A percentile compares a stretch with the other conserved stretches of the same genome.
Conservation (phyloP, 2,888 invertebrate species). For the Coecobrya sp. region DNA sequence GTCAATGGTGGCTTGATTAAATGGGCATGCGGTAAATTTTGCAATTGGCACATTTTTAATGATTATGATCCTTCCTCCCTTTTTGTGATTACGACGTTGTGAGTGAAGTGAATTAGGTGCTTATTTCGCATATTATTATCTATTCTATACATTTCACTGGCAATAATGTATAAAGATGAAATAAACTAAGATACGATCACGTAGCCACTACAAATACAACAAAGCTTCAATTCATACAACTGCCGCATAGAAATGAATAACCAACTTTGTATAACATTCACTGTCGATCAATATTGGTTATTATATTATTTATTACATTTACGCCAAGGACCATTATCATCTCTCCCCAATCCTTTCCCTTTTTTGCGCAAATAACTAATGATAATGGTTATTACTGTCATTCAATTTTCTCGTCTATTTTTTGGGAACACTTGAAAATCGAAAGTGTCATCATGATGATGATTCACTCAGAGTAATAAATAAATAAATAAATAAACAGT, state of each 20-base stretch:
- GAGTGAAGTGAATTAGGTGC: neutral
- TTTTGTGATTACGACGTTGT: neutral
- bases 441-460: conserved; percentile 55
- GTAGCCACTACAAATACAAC: neutral
- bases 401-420: conserved; percentile 4
- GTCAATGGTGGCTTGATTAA: neutral
- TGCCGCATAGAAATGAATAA: neutral
- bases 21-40: neutral
- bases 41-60: conserved; percentile 5
- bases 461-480: too few species aligned
- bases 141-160: neutral
- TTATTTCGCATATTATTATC: neutral
- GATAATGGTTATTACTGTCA: conserved; percentile 33
- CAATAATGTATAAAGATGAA: neutral
- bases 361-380: conserved; percentile 15
- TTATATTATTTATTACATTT: neutral
- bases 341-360: neutral
- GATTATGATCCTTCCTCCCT: neutral
- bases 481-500: too few species aligned
- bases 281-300: neutral
- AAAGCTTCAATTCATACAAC: neutral
- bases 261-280: neutral
- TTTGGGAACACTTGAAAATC: conserved; percentile 31
- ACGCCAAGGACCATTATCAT: conserved; percentile 32
- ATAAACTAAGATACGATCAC: neutral